Base-by-base conservation (phyloP, 2,888 invertebrate species). In the Opisthograptis luteolata region DNA sequence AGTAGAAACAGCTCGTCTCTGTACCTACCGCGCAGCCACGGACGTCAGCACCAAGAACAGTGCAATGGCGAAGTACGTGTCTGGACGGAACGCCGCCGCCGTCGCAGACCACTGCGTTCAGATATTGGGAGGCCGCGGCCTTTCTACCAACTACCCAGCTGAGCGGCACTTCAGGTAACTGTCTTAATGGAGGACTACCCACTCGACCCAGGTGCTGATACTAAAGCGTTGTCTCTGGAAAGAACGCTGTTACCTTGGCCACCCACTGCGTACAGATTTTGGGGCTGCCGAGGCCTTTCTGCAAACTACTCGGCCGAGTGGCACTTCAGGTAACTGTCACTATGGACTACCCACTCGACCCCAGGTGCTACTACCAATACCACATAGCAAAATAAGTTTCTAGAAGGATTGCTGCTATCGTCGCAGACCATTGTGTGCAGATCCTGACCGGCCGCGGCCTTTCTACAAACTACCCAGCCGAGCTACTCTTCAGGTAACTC, bases 371-470 rank as follows among this genome's bases (percentile, higher is more conserved):
- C n/a, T n/a, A n/a, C n/a, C n/a, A n/a, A n/a, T n/a, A n/a, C n/a
- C n/a, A n/a, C n/a, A 95, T 95, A 93, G 96, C 95, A 2, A 96
- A 96, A 81, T 90, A 95, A 67, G 91, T 93, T 24, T 94, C 95
- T 1, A 94, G 95, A 1, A 92, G 94, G 66, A 92, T 93, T 62
- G 95, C 95, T 1, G 93, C 94, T 46, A 93, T 92, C 59, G 92
- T 92, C 15, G 88, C 95, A 15, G 95, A 95, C 78, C 91, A 94
- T 84, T 93, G 94, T 65, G 94, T 95, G 58, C 95, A 95, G 81
- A 93, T 96, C 40, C 85, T 95, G 25, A 96, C 95, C 35, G 96
- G 95, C 0, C 92, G 94, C 84, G 95, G 96, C 0, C 92, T 94
- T 47, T 93, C 95, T 27, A 91, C 92, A 0, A 91, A 93, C 51